Percentiles rank a stretch among this genome's conserved stretches.
phyloP scores from a whole-genome alignment of 2,888 invertebrate species.

The Sphaeridia pumilis region DNA sequence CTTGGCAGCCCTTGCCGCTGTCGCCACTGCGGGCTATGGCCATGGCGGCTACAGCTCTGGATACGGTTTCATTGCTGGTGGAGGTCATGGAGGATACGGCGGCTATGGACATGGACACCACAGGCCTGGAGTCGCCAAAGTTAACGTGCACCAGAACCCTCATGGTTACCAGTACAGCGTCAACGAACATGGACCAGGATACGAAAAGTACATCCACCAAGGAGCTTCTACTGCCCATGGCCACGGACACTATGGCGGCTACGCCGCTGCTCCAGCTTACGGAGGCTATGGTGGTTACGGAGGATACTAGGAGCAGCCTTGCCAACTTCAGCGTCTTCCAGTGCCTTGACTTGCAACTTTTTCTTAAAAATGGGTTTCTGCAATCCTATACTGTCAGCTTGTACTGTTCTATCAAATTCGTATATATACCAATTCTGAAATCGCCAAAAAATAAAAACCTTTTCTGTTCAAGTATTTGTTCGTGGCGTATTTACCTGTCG shows the following conservation, averaged over 20 bases:
- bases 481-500: conserved; percentile 39
- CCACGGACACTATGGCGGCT: conserved; percentile 13
- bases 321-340: not conserved
- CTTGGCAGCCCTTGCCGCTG: conserved; percentile 8
- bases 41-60: not conserved
- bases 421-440: no score
- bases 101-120: conserved; percentile 18
- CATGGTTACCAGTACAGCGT: conserved; percentile 23
- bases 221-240: conserved; percentile 15
- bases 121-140: conserved; percentile 22
- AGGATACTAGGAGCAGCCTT: conserved; percentile 4
- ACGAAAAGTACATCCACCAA: conserved; percentile 29
- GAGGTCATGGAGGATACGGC: not conserved
- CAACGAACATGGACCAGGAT: conserved; percentile 29
- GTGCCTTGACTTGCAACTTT: not conserved
- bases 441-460: conserved; percentile 14
- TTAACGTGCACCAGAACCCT: conserved; percentile 27
- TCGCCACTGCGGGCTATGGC: conserved; percentile 10
- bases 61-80: not conserved
- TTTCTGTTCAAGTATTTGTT: no score
- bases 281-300: conserved; percentile 7
- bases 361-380: not conserved
- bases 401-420: not conserved
- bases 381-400: no score
- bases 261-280: no score